Percentiles rank a stretch among this genome's conserved stretches.
Evolutionary conservation across 2,888 invertebrate species (phyloP).

Genomic region (Chironomus tentans): DNA sequence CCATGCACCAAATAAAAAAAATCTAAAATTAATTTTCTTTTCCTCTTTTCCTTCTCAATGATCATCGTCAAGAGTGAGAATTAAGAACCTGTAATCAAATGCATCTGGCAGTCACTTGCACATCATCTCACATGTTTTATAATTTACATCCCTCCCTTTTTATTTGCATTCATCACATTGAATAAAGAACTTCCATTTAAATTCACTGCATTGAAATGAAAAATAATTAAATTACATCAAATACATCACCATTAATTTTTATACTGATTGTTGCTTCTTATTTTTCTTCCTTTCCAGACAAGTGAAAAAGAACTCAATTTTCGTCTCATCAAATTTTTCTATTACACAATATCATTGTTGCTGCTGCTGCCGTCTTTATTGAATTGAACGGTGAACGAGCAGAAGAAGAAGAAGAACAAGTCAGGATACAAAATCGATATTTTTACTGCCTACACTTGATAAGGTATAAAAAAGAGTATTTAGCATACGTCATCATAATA

Average conservation of each 20-base stretch:
- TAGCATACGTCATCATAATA: slow-evolving; percentile 16
- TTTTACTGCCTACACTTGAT: slow-evolving; percentile 17
- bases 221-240: slow-evolving; percentile 22
- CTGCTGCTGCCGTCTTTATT: not conserved
- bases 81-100: slow-evolving; percentile 1
- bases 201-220: not conserved
- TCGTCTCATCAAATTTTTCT: not conserved
- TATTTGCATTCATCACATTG: slow-evolving; percentile 7
- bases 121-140: not conserved
- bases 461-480: not conserved
- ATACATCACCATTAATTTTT: not conserved
- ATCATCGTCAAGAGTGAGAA: not conserved
- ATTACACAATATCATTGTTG: not conserved
- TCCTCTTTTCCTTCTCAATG: not conserved
- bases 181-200: not conserved
- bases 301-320: no score
- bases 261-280: not conserved
- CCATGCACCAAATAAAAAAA: no score
- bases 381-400: not conserved
- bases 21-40: not conserved
- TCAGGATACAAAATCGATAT: not conserved
- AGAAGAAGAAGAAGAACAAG: not conserved
- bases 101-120: slow-evolving; percentile 4
- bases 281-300: not conserved
- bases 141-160: not conserved